Conservation (phyloP, 2,113 vertebrate genomes). For the Pterophyllum scalare region DNA sequence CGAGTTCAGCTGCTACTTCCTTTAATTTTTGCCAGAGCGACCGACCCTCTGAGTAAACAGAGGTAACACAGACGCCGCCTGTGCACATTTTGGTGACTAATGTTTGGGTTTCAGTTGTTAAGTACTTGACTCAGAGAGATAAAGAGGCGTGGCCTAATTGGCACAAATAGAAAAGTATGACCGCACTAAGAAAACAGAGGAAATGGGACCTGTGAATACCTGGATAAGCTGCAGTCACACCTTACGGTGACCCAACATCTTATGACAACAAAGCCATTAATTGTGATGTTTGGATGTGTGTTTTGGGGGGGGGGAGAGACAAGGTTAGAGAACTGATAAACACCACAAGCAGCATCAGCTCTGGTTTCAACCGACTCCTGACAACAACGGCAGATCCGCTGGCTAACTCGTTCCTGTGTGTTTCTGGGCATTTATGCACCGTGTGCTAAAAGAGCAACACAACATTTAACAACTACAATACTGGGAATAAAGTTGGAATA, state of each 20-base stretch:
- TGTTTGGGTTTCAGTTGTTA: constrained; percentile 45
- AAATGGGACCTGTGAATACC: not conserved
- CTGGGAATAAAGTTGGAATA: too few relatives aligned
- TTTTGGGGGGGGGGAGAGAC: not conserved
- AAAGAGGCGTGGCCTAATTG: constrained; percentile 43
- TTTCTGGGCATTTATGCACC: too few relatives aligned
- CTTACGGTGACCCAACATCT: not conserved
- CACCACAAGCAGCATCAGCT: too few relatives aligned
- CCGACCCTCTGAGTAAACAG: constrained; percentile 40
- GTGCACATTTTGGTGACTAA: constrained; percentile 41
- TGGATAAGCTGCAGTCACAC: not conserved
- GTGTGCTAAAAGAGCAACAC: too few relatives aligned
- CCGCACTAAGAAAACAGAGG: not conserved
- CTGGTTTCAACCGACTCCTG: too few relatives aligned
- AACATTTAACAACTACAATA: too few relatives aligned
- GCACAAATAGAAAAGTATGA: constrained; percentile 10
- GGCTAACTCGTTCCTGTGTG: too few relatives aligned
- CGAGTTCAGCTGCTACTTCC: constrained; percentile 49
- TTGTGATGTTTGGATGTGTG: not conserved
- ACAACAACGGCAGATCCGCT: too few relatives aligned
- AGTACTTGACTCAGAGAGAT: constrained; percentile 34
- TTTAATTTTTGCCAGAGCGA: constrained; percentile 24
- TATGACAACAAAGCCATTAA: constrained; percentile 14
- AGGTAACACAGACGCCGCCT: constrained; percentile 14
- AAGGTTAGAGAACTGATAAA: not conserved